Evolutionary conservation across 2,797 vertebrate genomes (phyloP).

Genomic region (Masticophis lateralis): DNA sequence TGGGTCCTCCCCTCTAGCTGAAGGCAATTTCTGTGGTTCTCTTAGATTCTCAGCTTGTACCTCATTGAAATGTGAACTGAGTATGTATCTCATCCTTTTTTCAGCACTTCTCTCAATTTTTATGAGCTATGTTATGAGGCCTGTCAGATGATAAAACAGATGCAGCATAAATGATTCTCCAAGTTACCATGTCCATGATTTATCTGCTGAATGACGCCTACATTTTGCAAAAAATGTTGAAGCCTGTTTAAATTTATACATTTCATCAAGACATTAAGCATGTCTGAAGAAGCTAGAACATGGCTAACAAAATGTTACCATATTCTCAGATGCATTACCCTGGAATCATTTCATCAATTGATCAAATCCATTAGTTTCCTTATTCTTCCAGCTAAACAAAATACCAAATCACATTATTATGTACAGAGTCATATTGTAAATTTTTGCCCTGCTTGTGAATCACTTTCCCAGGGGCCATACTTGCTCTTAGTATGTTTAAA

Average conservation of each 20-base stretch:
- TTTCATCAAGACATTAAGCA: background rate
- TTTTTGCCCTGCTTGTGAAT: background rate
- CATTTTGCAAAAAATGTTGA: background rate
- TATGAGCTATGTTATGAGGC: background rate
- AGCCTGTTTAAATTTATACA: background rate
- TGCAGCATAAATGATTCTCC: background rate
- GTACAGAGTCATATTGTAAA: background rate
- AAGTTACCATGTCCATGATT: background rate
- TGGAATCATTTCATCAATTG: background rate
- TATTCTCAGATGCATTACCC: background rate
- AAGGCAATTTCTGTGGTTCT: background rate
- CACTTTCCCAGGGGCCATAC: background rate
- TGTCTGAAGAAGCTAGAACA: background rate
- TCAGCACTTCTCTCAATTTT: background rate
- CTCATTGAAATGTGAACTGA: background rate
- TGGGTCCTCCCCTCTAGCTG: background rate
- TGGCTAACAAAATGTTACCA: background rate
- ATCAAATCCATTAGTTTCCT: background rate
- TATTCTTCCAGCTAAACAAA: background rate
- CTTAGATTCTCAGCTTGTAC: background rate
- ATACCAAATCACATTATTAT: background rate
- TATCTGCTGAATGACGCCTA: background rate
- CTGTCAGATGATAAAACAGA: background rate
- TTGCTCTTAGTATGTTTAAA: background rate
- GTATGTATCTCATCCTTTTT: background rate